Evolutionary conservation across 2,888 invertebrate species (phyloP).

Genomic region (Dastarcus helophoroides): DNA sequence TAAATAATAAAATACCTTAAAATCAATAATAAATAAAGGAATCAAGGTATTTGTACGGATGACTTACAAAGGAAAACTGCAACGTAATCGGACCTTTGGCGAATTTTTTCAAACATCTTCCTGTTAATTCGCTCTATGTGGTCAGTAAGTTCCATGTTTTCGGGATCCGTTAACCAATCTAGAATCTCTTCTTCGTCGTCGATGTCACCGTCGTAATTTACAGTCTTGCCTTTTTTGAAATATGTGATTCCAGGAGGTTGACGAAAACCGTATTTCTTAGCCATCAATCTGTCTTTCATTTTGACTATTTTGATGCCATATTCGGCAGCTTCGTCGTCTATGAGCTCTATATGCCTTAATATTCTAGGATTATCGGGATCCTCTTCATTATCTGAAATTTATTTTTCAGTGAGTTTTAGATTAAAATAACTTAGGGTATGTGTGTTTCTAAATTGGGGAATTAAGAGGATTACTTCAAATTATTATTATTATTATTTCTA

Average conservation of each 20-base stretch:
- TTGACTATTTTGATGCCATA: slow-evolving; percentile 86
- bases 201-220: slow-evolving; percentile 87
- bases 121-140: slow-evolving; percentile 84
- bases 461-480: no score
- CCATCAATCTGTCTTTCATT: slow-evolving; percentile 80
- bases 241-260: slow-evolving; percentile 86
- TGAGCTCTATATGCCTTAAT: slow-evolving; percentile 76
- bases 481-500: no score
- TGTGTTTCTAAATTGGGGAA: no score
- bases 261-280: slow-evolving; percentile 83
- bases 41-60: no score
- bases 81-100: slow-evolving; percentile 78
- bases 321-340: slow-evolving; percentile 84
- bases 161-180: slow-evolving; percentile 87
- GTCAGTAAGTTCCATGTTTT: slow-evolving; percentile 88
- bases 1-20: no score
- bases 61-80: slow-evolving; percentile 89
- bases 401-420: no score
- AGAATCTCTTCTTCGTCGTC: slow-evolving; percentile 81
- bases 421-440: no score
- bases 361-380: slow-evolving; percentile 69
- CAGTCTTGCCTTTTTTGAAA: slow-evolving; percentile 78
- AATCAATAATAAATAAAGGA: no score
- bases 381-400: slow-evolving; percentile 66
- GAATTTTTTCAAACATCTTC: slow-evolving; percentile 88